Percentiles rank a stretch among this genome's conserved stretches.
Evolutionary conservation across 1,140 invertebrate species (phyloP).

Genomic region (Idris sp.): DNA sequence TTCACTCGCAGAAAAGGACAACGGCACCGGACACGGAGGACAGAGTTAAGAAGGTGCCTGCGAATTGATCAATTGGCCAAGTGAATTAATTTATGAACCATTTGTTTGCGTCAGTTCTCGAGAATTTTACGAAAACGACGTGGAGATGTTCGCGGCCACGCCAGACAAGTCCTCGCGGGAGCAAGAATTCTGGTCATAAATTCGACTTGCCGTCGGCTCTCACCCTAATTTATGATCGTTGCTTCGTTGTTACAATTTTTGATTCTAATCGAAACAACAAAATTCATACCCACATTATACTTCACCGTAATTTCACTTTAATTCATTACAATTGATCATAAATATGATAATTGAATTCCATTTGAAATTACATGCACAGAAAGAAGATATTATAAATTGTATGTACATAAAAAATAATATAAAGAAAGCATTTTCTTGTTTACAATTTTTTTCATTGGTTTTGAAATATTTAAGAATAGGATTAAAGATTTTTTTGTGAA

Average conservation of each 20-base stretch:
- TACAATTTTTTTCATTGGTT: too few relatives aligned
- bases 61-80: conserved; percentile 59
- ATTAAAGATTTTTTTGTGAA: too few relatives aligned
- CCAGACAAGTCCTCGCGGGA: conserved; percentile 41
- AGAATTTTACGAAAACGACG: conserved; percentile 58
- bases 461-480: too few relatives aligned
- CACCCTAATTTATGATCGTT: conserved; percentile 60
- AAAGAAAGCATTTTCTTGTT: too few relatives aligned
- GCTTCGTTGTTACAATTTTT: conserved; percentile 63
- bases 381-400: too few relatives aligned
- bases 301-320: background rate
- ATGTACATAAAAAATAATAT: too few relatives aligned
- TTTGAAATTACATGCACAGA: background rate
- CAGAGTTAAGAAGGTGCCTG: conserved; percentile 62
- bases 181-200: conserved; percentile 65
- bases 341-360: background rate
- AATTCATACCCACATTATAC: conserved; percentile 14
- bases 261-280: conserved; percentile 48
- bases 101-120: conserved; percentile 62
- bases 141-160: conserved; percentile 41
- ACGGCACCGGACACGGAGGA: conserved; percentile 24
- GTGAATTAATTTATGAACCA: conserved; percentile 68
- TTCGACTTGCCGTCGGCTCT: conserved; percentile 54
- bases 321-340: conserved; percentile 21
- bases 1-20: conserved; percentile 38